Evolutionary conservation across 2,797 vertebrate species (phyloP).

Genomic region (Cuculus canorus): DNA sequence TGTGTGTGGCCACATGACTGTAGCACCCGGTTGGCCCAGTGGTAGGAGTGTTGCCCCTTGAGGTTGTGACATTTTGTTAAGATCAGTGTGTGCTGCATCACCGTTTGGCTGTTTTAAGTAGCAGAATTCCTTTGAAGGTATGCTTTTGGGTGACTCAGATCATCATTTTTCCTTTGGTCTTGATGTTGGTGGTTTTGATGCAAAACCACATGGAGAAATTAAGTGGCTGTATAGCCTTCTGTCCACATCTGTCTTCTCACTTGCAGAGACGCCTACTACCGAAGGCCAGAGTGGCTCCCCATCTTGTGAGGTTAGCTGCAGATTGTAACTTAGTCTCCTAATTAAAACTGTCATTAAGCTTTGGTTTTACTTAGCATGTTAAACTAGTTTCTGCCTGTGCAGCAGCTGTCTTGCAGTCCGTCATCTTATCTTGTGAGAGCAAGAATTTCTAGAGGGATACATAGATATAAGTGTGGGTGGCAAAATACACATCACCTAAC

Average conservation of each 20-base stretch:
- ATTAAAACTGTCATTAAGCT: not conserved
- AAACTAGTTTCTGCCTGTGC: not conserved
- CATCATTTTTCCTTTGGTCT: not conserved
- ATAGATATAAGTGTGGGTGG: not conserved
- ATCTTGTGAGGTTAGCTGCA: not conserved
- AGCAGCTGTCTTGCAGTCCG: not conserved
- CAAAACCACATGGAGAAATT: not conserved
- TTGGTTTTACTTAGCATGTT: not conserved
- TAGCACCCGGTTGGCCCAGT: not conserved
- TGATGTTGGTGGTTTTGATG: not conserved
- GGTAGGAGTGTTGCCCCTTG: not conserved
- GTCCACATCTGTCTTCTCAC: not conserved
- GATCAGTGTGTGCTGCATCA: not conserved
- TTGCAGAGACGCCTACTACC: not conserved
- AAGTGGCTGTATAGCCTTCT: not conserved
- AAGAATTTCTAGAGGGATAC: not conserved
- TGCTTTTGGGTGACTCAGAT: not conserved
- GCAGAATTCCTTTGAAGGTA: not conserved
- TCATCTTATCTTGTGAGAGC: not conserved
- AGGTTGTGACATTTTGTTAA: not conserved
- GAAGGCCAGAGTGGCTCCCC: not conserved
- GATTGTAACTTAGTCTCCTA: not conserved
- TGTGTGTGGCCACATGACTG: not conserved
- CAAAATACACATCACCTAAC: not conserved
- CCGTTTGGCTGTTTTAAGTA: not conserved